Conservation (phyloP, 2,797 vertebrate species). For the Hoplostethus atlanticus region DNA sequence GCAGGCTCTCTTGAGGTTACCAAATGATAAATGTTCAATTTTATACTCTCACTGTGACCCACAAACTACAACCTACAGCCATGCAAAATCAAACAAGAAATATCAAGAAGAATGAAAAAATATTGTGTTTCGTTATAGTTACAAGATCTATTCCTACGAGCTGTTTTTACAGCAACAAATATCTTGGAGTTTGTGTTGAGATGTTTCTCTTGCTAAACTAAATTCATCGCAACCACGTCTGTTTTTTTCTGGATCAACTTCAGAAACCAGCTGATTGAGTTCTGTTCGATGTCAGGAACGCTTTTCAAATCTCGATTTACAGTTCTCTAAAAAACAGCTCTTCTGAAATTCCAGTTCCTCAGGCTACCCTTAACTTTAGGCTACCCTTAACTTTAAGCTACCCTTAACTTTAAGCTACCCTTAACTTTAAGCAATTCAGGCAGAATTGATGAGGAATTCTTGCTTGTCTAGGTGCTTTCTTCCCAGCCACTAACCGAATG, state of each 20-base stretch:
- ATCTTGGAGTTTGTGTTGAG: not conserved
- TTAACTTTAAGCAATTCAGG: too few relatives aligned
- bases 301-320: too few relatives aligned
- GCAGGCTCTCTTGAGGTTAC: conserved; percentile 13
- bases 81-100: conserved; percentile 57
- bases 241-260: conserved; percentile 26
- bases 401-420: too few relatives aligned
- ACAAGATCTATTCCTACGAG: conserved; percentile 13
- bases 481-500: too few relatives aligned
- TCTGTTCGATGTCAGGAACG: conserved; percentile 30
- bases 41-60: conserved; percentile 52
- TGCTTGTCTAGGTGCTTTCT: too few relatives aligned
- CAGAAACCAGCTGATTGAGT: conserved; percentile 64
- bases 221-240: too few relatives aligned
- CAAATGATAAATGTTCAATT: conserved; percentile 36
- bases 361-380: too few relatives aligned
- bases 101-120: not conserved
- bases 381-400: too few relatives aligned
- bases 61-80: conserved; percentile 52
- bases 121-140: not conserved
- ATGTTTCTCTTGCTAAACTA: not conserved
- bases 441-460: too few relatives aligned
- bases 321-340: too few relatives aligned
- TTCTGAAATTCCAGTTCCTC: too few relatives aligned
- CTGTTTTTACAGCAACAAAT: conserved; percentile 20